Percentiles rank a stretch among this genome's conserved stretches.
These are phyloP conservation scores for Tachysurus vachellii DNA, from an alignment of 2,113 vertebrate species.

Conservation along the genomic window DNA sequence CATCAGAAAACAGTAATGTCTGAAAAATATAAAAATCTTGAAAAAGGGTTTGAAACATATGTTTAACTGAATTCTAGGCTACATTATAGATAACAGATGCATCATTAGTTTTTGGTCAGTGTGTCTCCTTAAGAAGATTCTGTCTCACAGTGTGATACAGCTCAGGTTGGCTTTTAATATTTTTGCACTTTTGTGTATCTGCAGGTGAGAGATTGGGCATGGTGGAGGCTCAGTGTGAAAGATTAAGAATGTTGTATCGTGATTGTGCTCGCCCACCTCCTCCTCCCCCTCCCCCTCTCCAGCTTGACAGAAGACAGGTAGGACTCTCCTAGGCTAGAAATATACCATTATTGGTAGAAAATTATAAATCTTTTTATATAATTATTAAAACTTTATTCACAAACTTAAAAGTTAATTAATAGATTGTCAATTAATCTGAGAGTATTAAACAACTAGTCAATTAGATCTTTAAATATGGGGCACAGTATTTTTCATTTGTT, in stretches of 20 bases:
- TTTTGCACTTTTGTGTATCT: conserved; percentile 55
- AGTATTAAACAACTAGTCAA: neutral
- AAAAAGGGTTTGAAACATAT: neutral
- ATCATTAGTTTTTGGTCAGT: neutral
- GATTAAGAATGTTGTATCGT: conserved; percentile 92
- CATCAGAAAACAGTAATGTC: neutral
- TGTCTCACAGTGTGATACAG: neutral
- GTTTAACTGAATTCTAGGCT: neutral
- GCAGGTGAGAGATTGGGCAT: conserved; percentile 90
- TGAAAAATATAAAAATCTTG: neutral
- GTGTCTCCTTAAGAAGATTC: neutral
- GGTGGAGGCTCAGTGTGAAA: conserved; percentile 94
- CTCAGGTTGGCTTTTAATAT: neutral
- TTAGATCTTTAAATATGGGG: neutral
- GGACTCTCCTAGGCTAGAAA: neutral
- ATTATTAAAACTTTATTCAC: neutral
- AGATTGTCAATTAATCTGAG: neutral
- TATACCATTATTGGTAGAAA: neutral
- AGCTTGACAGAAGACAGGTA: conserved; percentile 93
- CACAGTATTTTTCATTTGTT: neutral
- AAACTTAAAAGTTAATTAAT: too few species aligned
- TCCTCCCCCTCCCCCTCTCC: conserved; percentile 88
- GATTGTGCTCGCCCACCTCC: conserved; percentile 96
- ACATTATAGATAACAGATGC: neutral
- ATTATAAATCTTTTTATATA: neutral